A percentile compares a stretch with the other conserved stretches of the same genome.
These are phyloP conservation scores for Tragelaphus scriptus DNA, from an alignment of 2,113 vertebrate genomes.

Conservation along the genomic window DNA sequence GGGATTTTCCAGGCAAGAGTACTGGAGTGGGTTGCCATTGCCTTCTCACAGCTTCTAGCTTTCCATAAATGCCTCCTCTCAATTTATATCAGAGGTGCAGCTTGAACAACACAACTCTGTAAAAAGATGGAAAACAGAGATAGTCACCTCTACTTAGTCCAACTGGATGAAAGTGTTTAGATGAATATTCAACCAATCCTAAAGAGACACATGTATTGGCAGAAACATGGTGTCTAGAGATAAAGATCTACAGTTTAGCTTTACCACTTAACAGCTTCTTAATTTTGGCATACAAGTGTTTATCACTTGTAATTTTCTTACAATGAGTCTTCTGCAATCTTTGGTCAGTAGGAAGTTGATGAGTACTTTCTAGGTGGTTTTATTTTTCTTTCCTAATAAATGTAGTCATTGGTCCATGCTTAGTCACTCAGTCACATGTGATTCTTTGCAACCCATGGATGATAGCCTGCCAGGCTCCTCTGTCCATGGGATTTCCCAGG, in stretches of 20 bases:
- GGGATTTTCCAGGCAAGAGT: too few relatives aligned
- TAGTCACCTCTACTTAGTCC: background rate
- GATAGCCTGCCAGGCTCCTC: background rate
- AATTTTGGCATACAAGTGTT: background rate
- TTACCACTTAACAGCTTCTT: background rate
- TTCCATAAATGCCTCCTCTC: background rate
- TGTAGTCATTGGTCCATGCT: background rate
- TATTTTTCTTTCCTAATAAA: background rate
- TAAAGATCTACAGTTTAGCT: background rate
- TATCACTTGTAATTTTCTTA: slow-evolving; percentile 21
- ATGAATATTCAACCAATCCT: background rate
- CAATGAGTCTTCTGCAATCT: background rate
- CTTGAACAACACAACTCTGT: background rate
- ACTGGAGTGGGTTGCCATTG: too few relatives aligned
- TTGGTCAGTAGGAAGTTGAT: background rate
- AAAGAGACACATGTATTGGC: background rate
- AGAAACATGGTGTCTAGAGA: background rate
- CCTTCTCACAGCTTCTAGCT: background rate
- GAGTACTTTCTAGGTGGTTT: background rate
- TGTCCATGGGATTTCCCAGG: background rate
- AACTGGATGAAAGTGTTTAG: background rate
- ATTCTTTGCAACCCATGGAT: background rate
- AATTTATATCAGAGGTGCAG: background rate
- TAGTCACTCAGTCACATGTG: background rate
- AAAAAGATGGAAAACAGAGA: background rate